Evolutionary conservation across 1,140 invertebrate genomes (phyloP).

Genomic region (Nebria ingens): DNA sequence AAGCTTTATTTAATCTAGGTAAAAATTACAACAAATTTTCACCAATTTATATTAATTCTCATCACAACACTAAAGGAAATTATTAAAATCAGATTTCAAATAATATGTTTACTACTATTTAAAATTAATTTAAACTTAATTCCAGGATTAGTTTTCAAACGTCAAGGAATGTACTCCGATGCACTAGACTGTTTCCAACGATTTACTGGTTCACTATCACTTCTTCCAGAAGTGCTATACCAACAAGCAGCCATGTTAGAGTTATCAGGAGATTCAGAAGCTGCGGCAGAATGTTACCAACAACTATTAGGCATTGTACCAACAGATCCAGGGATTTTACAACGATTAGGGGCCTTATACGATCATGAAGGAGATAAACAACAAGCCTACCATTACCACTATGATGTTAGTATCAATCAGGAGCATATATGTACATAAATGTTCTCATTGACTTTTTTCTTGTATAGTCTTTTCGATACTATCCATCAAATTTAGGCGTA

Average conservation of each 20-base stretch:
- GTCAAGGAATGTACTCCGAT: slow-evolving; percentile 58
- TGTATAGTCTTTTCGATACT: slow-evolving; percentile 75
- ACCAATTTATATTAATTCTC: not conserved
- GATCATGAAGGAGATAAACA: slow-evolving; percentile 80
- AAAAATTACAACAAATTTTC: slow-evolving; percentile 19
- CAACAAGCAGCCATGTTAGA: slow-evolving; percentile 80
- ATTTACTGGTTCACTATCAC: slow-evolving; percentile 36
- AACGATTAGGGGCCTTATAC: slow-evolving; percentile 76
- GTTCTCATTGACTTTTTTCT: too few relatives aligned
- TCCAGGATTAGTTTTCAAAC: slow-evolving; percentile 61
- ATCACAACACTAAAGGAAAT: too few relatives aligned
- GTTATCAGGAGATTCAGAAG: slow-evolving; percentile 58
- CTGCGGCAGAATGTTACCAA: slow-evolving; percentile 73
- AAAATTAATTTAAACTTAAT: slow-evolving; percentile 8
- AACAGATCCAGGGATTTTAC: slow-evolving; percentile 71
- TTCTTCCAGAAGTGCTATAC: slow-evolving; percentile 72
- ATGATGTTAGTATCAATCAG: slow-evolving; percentile 56
- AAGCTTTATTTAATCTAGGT: slow-evolving; percentile 88
- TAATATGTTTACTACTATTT: not conserved
- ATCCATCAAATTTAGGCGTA: slow-evolving; percentile 79
- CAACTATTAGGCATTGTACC: slow-evolving; percentile 75
- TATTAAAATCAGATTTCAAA: too few relatives aligned
- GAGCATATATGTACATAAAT: too few relatives aligned
- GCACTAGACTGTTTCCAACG: slow-evolving; percentile 74
- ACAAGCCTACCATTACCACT: slow-evolving; percentile 85